Conservation (phyloP, 2,888 invertebrate genomes). For the Trichopria drosophilae region DNA sequence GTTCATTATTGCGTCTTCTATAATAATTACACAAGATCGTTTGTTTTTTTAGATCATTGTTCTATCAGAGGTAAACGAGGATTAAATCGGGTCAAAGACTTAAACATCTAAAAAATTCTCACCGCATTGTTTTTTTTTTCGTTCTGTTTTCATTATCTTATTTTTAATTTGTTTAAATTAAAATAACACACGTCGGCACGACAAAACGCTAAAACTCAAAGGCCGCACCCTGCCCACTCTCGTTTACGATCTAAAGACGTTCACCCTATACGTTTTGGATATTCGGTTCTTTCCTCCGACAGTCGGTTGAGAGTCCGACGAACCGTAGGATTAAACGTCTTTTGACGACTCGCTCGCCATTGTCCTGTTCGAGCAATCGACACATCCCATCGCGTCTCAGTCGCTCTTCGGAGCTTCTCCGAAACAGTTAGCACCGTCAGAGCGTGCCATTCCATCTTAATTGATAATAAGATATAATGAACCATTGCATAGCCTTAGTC, state of each 20-base stretch:
- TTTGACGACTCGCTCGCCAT: too few species aligned
- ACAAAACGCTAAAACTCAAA: conserved; percentile 22
- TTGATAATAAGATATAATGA: too few species aligned
- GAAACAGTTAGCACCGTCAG: too few species aligned
- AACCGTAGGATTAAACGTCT: conserved; percentile 12
- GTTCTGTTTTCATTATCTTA: conserved; percentile 14
- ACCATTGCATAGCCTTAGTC: too few species aligned
- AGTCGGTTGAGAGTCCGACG: conserved; percentile 7
- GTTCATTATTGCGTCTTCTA: conserved; percentile 50
- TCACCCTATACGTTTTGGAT: conserved; percentile 9
- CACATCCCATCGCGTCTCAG: too few species aligned
- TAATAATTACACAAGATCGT: conserved; percentile 24
- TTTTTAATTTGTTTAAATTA: conserved; percentile 18
- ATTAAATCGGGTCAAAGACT: conserved; percentile 41
- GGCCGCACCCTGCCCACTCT: conserved; percentile 16
- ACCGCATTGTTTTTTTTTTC: conserved; percentile 33
- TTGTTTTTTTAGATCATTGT: conserved; percentile 28
- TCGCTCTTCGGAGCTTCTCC: too few species aligned
- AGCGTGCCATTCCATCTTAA: too few species aligned
- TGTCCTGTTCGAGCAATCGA: too few species aligned
- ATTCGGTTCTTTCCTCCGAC: background rate
- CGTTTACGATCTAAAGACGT: conserved; percentile 17
- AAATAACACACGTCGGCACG: conserved; percentile 27
- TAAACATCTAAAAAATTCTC: conserved; percentile 38
- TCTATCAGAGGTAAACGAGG: conserved; percentile 48